A percentile compares a stretch with the other conserved stretches of the same genome.
phyloP scores from a whole-genome alignment of 2,888 invertebrate species.

The Yponomeuta malinellus region DNA sequence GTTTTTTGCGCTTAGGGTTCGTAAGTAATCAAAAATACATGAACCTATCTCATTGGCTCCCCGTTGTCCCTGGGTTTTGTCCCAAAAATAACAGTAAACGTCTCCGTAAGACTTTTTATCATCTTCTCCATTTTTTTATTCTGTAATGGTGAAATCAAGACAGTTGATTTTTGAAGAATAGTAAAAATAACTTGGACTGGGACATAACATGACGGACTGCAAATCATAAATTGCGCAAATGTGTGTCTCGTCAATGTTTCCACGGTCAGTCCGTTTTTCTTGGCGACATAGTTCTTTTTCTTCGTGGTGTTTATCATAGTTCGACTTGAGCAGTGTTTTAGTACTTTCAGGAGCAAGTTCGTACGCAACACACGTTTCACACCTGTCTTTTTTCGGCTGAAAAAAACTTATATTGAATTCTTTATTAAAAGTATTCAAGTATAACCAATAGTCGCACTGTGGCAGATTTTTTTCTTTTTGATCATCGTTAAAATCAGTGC shows the following conservation, averaged over 20 bases:
- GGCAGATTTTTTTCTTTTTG: constrained; percentile 18
- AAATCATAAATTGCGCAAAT: too few species aligned
- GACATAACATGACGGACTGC: too few species aligned
- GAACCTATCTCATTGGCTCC: constrained; percentile 16
- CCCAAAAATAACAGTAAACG: constrained; percentile 14
- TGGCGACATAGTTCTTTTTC: constrained; percentile 24
- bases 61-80: constrained; percentile 13
- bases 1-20: constrained; percentile 13
- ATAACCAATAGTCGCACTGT: constrained; percentile 19
- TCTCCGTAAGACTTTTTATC: constrained; percentile 4
- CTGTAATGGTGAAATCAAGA: constrained; percentile 22
- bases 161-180: constrained; percentile 23
- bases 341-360: constrained; percentile 17
- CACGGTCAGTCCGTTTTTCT: constrained; percentile 25
- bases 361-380: constrained; percentile 25
- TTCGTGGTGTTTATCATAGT: constrained; percentile 24
- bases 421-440: constrained; percentile 23
- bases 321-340: constrained; percentile 22
- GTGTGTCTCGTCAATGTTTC: neutral
- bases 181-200: too few species aligned
- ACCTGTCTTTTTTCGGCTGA: constrained; percentile 28
- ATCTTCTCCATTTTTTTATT: constrained; percentile 14
- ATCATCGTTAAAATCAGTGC: constrained; percentile 22
- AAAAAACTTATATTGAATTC: constrained; percentile 25
- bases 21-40: constrained; percentile 13